These are phyloP conservation scores for Aphelocoma californica DNA, from an alignment of 2,797 vertebrate genomes.

Conservation along the genomic window DNA sequence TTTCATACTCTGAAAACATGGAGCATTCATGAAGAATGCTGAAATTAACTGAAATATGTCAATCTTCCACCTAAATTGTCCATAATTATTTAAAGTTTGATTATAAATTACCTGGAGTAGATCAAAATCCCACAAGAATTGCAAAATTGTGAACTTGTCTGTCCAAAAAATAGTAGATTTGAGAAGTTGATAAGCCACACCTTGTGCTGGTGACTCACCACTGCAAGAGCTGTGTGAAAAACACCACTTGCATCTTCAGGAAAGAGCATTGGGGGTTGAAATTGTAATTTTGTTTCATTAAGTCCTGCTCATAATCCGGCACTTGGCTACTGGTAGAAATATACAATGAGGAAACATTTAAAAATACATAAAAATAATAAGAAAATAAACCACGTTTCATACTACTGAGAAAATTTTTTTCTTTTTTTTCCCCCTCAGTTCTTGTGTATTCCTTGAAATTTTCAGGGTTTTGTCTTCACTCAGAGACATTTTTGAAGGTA, in stretches of 20 bases:
- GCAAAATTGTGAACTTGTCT: background rate
- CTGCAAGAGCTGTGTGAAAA: background rate
- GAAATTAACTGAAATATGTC: background rate
- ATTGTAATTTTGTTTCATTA: background rate
- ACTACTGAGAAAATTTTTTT: background rate
- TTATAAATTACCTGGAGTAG: background rate
- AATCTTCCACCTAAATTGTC: background rate
- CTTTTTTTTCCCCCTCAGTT: background rate
- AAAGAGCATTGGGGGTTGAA: background rate
- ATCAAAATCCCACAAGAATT: background rate
- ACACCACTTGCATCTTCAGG: background rate
- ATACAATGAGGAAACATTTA: background rate
- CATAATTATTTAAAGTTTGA: background rate
- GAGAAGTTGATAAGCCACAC: background rate
- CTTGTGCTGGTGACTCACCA: background rate
- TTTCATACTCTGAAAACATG: background rate
- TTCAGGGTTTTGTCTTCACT: background rate
- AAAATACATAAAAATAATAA: background rate
- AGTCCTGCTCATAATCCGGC: rapidly evolving
- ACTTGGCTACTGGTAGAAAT: background rate
- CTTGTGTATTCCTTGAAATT: background rate
- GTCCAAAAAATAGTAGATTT: background rate
- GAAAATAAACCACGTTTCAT: background rate
- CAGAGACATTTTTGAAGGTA: background rate
- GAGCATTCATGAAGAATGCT: background rate